These are phyloP conservation scores for Astropecten irregularis DNA, from an alignment of 53 echinoderm and acorn worm genomes.

Conservation along the genomic window DNA sequence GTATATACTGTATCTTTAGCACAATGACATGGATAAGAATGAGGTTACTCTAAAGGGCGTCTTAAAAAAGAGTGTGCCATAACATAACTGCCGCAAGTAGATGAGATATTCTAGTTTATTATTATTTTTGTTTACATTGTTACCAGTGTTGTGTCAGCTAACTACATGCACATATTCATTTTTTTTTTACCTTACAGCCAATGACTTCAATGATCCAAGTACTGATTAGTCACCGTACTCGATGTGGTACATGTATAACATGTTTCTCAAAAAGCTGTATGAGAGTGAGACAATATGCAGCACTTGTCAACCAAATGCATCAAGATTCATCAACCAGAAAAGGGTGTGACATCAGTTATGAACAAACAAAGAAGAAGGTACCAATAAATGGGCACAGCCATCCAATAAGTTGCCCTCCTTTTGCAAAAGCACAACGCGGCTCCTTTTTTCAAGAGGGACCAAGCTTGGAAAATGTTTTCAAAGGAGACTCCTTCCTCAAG, in stretches of 20 bases:
- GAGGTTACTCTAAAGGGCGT: too few relatives aligned
- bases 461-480: conserved; percentile 62
- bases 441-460: conserved; percentile 73
- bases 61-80: too few relatives aligned
- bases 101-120: too few relatives aligned
- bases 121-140: too few relatives aligned
- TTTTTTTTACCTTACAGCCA: too few relatives aligned
- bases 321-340: background rate
- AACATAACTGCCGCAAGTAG: too few relatives aligned
- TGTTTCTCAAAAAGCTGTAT: background rate
- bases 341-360: background rate
- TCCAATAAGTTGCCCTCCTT: background rate
- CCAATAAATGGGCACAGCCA: background rate
- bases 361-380: background rate
- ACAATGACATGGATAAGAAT: too few relatives aligned
- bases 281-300: background rate
- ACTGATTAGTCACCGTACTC: background rate
- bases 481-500: conserved; percentile 65
- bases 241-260: too few relatives aligned
- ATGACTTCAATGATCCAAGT: background rate
- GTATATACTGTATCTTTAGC: too few relatives aligned
- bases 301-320: background rate
- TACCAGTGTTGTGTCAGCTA: too few relatives aligned
- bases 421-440: conserved; percentile 71
- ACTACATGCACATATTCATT: too few relatives aligned